Percentiles rank a stretch among this genome's conserved stretches.
These are phyloP conservation scores for Macrobrachium rosenbergii DNA, from an alignment of 1,140 invertebrate species.

Conservation along the genomic window DNA sequence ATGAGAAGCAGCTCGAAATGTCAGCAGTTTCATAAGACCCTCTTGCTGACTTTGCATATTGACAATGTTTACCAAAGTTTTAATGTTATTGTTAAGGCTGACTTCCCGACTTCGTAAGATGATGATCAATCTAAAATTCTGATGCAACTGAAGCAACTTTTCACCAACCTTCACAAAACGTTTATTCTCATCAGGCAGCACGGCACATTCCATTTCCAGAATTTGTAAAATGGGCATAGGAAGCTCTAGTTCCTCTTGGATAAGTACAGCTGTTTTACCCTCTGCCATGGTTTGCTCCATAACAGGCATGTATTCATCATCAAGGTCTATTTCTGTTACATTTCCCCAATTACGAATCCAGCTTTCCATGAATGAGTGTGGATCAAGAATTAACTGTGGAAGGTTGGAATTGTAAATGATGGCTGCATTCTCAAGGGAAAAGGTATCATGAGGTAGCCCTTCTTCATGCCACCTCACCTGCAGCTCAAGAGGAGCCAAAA, in stretches of 20 bases:
- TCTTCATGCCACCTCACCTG: conserved; percentile 52
- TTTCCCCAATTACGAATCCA: conserved; percentile 40
- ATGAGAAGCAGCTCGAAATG: conserved; percentile 19
- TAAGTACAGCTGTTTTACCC: conserved; percentile 32
- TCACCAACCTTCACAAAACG: conserved; percentile 28
- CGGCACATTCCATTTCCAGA: conserved; percentile 42
- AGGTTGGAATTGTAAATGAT: conserved; percentile 47
- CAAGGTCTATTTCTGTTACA: conserved; percentile 38
- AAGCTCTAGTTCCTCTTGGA: conserved; percentile 29
- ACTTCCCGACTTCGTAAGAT: conserved; percentile 26
- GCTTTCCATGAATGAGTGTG: conserved; percentile 38
- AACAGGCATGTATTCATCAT: conserved; percentile 28
- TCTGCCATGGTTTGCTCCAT: conserved; percentile 19
- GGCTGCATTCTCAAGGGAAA: conserved; percentile 52
- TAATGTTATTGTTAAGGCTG: conserved; percentile 40
- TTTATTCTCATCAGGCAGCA: conserved; percentile 15
- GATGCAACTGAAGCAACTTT: conserved; percentile 25
- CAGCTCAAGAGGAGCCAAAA: conserved; percentile 36
- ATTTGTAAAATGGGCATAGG: conserved; percentile 41
- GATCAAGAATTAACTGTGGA: conserved; percentile 55
- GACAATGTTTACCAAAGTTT: conserved; percentile 39
- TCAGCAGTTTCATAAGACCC: conserved; percentile 33
- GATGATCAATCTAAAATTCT: conserved; percentile 41
- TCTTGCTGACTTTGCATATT: conserved; percentile 47
- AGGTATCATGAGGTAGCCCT: conserved; percentile 37